Base-by-base conservation (phyloP, 2,797 vertebrate species). In the Pseudomugil tenellus region DNA sequence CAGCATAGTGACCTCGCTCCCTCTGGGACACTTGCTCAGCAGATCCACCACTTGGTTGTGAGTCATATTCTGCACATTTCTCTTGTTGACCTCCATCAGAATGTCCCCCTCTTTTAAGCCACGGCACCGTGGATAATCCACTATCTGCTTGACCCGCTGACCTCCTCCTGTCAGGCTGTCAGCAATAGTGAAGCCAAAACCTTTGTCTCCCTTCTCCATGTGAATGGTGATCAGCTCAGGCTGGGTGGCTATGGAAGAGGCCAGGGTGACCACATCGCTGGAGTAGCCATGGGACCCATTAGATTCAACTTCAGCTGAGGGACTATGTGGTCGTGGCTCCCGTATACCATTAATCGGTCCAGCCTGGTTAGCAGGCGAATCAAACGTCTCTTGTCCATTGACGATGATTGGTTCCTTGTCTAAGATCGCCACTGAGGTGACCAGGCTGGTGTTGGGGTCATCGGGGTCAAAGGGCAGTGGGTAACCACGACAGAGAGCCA, bases 41-140 rank as follows among this genome's bases (percentile, higher is more conserved):
- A 99, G 96, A 85, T 99, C 98, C 92, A 99, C 98, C 77, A 99
- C 97, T 87, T 99, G 97, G 88, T 96, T 99, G 93, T 99, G 97
- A 77, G 95, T 96, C 87, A 99, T 96, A 70, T 95, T 96, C 90
- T 98, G 98, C 79, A 99, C 98, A 26, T 96, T 99, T 90, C 96
- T 97, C 93, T 99, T 99, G 87, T 98, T 99, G 61, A 99, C 96
- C 89, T 99, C 98, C 19, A 99, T 94, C 46, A 99, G 95, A 63
- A 99, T 97, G 80, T 99, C 98, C 0, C 95, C 95, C 80, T 99
- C 97, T 81, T 96, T 98, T 49, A 99, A 93, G 69, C 98, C 98
- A 0, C 98, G 95, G 89, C 98, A 99, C 46, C 98, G 93, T 0
- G 97, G 98, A 80, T 98, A 97, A 92, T 99, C 98, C 69, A 99